Base-by-base conservation (phyloP, 2,888 invertebrate genomes). In the Clepsis dumicolana region DNA sequence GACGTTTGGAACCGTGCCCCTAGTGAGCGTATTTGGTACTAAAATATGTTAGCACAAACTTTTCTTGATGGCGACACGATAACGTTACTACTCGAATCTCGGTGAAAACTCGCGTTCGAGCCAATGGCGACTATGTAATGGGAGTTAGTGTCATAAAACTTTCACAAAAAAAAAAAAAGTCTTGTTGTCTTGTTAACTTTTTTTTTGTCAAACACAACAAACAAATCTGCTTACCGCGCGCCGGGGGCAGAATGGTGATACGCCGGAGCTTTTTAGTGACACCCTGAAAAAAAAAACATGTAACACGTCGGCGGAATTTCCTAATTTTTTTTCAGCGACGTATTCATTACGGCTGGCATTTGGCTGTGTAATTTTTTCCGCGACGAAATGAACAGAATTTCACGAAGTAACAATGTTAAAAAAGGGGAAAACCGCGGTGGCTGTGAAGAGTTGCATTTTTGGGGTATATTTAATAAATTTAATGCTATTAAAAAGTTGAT, bases 231-330 rank as follows among this genome's bases (percentile, higher is more conserved):
- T 29, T 60, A 50, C 14, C 12, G 21, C 29, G 16, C 32, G 16
- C 44, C 10, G 48, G 14, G 29, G 29, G 48, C 54, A 56, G 48
- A 61, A 61, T 66, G 61, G 61, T 56, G 61, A 62, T 44, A 54
- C 32, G 54, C 27, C 3, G 38, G 60, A 52, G 41, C 54, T 61
- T 61, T 62, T 66, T 38, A 38, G 12, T 27, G 56, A 41, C 67
- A 57, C 67, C 62, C 62, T 56, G 16, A 62, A 67, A 66, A 65
- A 54, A 59, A 59, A 38, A 57, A 18, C 41, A 35, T 32, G 54
- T 32, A 41, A 54, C 32, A 35, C 35, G 48, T 61, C 32, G 35
- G 18, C 21, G 41, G 59, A 53, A 65, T 53, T 44, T 32, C 18
- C 32, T 16, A 60, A 60, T 60, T 65, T 65, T 65, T 60, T 60